Base-by-base conservation (phyloP, 1,140 invertebrate genomes). In the Lucilia cuprina region DNA sequence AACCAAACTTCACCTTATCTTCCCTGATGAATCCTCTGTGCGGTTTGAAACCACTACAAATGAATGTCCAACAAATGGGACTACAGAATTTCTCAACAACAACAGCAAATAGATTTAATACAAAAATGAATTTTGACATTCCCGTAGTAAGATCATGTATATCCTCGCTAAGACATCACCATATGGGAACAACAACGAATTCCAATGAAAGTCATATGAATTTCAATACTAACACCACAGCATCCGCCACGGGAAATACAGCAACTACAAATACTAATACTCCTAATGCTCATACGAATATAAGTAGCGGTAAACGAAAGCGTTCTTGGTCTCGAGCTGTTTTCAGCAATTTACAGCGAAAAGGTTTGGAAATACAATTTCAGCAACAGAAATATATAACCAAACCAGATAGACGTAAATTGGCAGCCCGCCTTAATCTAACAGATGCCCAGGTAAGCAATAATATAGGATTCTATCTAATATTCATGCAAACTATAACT, bases 301-400 rank as follows among this genome's bases (percentile, higher is more conserved):
- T 41, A 80, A 87, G 84, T 49, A 91, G 91, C 47, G 92, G 92
- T 0, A 96, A 97, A 88, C 91, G 96, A 84, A 98, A 98, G 88
- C 93, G 97, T 34, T 97, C 96, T 0, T 98, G 97, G 97, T 98
- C 97, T 0, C 93, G 98, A 85, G 98, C 98, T 0, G 98, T 99
- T 0, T 98, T 98, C 91, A 98, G 97, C 17, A 97, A 98, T 90
- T 93, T 97, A 0, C 98, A 99, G 90, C 92, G 98, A 80, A 97
- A 98, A 87, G 98, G 98, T 0, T 92, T 99, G 47, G 98, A 99
- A 92, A 96, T 98, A 85, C 92, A 98, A 87, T 99, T 99, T 92
- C 97, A 98, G 91, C 94, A 98, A 17, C 98, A 99, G 91, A 99
- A 99, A 91, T 99, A 99, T 91, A 99, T 99, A 88, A 98, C 97